Evolutionary conservation across 2,888 invertebrate genomes (phyloP).

Genomic region (Nesidiocoris tenuis): DNA sequence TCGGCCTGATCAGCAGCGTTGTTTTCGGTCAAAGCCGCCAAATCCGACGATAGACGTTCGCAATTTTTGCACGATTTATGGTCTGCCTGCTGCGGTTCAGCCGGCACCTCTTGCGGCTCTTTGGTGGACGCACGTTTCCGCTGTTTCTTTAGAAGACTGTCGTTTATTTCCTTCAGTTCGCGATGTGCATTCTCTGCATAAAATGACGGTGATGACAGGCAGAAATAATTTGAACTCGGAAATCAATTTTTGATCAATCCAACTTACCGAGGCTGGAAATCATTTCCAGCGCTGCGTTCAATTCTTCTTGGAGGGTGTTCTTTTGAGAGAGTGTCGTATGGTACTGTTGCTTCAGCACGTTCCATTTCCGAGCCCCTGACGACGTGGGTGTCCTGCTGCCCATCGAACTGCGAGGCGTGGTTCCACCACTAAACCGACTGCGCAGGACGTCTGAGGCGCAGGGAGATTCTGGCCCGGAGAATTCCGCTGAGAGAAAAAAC

Average conservation of each 20-base stretch:
- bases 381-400: not conserved
- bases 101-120: not conserved
- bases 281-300: constrained; percentile 12
- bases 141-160: not conserved
- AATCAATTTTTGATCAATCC: no score
- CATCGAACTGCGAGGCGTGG: not conserved
- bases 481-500: no score
- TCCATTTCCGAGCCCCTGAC: not conserved
- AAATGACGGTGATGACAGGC: not conserved
- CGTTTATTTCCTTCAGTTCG: not conserved
- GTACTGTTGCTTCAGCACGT: not conserved
- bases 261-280: constrained; percentile 21
- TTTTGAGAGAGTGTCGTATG: constrained; percentile 1
- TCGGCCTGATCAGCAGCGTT: not conserved
- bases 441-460: not conserved
- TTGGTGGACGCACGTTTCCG: not conserved
- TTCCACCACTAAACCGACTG: not conserved
- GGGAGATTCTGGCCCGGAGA: not conserved
- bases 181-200: not conserved
- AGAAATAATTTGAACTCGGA: no score
- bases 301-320: constrained; percentile 15
- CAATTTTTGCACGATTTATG: not conserved
- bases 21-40: not conserved
- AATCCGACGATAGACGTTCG: not conserved
- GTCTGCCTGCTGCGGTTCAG: not conserved